Evolutionary conservation across 2,113 vertebrate genomes (phyloP).

Genomic region (Saiga tatarica): DNA sequence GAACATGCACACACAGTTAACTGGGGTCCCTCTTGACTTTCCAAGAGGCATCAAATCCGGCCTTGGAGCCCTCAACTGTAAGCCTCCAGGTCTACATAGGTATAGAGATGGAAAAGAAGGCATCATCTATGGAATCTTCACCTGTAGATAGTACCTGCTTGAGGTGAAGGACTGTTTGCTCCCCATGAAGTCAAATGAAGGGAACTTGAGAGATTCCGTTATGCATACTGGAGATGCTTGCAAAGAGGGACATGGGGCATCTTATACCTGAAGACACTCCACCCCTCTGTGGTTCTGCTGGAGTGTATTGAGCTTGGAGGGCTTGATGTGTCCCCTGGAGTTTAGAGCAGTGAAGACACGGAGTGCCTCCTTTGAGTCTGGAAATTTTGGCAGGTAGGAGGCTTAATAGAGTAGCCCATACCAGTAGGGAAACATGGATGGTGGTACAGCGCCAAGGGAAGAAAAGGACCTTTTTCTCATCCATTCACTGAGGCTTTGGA

Average conservation of each 20-base stretch:
- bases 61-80: not conserved
- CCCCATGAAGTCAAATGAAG: not conserved
- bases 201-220: not conserved
- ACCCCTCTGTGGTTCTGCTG: not conserved
- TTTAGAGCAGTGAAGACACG: not conserved
- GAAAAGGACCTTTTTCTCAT: not conserved
- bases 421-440: not conserved
- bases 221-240: not conserved
- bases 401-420: not conserved
- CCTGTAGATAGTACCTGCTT: not conserved
- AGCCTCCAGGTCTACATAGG: not conserved
- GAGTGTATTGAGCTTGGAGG: not conserved
- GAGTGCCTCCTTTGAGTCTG: not conserved
- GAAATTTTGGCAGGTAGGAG: not conserved
- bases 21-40: not conserved
- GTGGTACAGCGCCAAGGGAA: not conserved
- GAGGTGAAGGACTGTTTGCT: not conserved
- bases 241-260: not conserved
- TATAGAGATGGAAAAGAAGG: not conserved
- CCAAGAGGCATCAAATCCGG: not conserved
- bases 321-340: not conserved
- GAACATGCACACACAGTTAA: not conserved
- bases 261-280: not conserved
- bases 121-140: not conserved
- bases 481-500: not conserved